A percentile compares a stretch with the other conserved stretches of the same genome.
Evolutionary conservation across 2,888 invertebrate species (phyloP).

Genomic region (Noctua fimbriata): DNA sequence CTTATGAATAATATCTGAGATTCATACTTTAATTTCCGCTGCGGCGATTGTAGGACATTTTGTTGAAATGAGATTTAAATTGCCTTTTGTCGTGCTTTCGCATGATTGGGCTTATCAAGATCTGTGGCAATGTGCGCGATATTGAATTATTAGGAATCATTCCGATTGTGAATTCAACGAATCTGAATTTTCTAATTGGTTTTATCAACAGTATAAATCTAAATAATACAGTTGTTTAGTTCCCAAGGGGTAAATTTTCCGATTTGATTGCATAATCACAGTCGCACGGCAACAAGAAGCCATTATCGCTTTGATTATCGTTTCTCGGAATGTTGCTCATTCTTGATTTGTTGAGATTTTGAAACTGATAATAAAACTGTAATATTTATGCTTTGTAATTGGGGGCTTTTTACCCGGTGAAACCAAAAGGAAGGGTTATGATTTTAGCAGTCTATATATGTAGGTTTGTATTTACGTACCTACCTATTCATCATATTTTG

Average conservation of each 20-base stretch:
- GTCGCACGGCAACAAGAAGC: not conserved
- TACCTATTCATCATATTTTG: too few relatives aligned
- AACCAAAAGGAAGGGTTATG: too few relatives aligned
- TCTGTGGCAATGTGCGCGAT: conserved; percentile 59
- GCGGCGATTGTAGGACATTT: conserved; percentile 74
- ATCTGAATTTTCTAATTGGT: conserved; percentile 23
- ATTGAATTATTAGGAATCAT: conserved; percentile 60
- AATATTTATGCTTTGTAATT: too few relatives aligned
- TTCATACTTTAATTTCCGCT: conserved; percentile 82
- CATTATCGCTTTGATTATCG: not conserved
- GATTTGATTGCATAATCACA: conserved; percentile 14
- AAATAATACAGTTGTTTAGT: conserved; percentile 39
- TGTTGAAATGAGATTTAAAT: conserved; percentile 79
- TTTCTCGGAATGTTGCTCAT: not conserved
- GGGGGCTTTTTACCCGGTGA: too few relatives aligned
- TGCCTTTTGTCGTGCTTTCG: conserved; percentile 80
- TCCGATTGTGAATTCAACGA: conserved; percentile 39
- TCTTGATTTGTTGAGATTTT: not conserved
- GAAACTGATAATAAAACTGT: not conserved
- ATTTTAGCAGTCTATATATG: too few relatives aligned
- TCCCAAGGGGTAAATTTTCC: not conserved
- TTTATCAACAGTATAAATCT: conserved; percentile 39
- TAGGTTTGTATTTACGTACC: too few relatives aligned
- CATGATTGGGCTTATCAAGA: conserved; percentile 77
- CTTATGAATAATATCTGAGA: conserved; percentile 80